A percentile compares a stretch with the other conserved stretches of the same genome.
Conservation (phyloP, 2,888 invertebrate genomes). For the Dione vanillae region DNA sequence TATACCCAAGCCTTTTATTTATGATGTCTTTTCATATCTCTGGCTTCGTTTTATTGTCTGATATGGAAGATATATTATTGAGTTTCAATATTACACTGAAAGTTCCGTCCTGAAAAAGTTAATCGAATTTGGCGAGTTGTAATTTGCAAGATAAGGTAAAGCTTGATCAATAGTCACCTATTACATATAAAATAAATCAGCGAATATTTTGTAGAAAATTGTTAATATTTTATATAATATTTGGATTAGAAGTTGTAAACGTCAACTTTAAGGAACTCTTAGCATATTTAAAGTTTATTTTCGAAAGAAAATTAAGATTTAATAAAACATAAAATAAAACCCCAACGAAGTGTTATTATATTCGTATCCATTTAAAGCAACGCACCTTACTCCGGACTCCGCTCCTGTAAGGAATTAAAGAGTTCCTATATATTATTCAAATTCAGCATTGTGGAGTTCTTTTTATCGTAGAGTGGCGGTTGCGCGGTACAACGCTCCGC, state of each 20-base stretch:
- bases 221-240: too few species aligned
- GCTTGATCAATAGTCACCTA: neutral
- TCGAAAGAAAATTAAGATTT: too few species aligned
- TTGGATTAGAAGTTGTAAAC: too few species aligned
- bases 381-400: constrained; percentile 33
- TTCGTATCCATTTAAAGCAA: constrained; percentile 37
- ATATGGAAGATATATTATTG: constrained; percentile 63
- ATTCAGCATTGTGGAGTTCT: constrained; percentile 70
- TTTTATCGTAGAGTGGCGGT: constrained; percentile 79
- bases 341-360: constrained; percentile 1
- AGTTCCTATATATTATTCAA: constrained; percentile 79
- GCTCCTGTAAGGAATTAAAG: constrained; percentile 62
- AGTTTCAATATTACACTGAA: constrained; percentile 55
- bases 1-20: constrained; percentile 82
- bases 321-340: neutral
- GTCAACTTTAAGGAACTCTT: too few species aligned
- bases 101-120: constrained; percentile 32
- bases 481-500: constrained; percentile 80
- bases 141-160: constrained; percentile 14
- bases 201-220: neutral
- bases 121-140: constrained; percentile 15
- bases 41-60: constrained; percentile 72
- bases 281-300: too few species aligned
- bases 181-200: neutral
- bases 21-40: constrained; percentile 77